Evolutionary conservation across 2,797 vertebrate genomes (phyloP).

Genomic region (Glyptemys insculpta): DNA sequence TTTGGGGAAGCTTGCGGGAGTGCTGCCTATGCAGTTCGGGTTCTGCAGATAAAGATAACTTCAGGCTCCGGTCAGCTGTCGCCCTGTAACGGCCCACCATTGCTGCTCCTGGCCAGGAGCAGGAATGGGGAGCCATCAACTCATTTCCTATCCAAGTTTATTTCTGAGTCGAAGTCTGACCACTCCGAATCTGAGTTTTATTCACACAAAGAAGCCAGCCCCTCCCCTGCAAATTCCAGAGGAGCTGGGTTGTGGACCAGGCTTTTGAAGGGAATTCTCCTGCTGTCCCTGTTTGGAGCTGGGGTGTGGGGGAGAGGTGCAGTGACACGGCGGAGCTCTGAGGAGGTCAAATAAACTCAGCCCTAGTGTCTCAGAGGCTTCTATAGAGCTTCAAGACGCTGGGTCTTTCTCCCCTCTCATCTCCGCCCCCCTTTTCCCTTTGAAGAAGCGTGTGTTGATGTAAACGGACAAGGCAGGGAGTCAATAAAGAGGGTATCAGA

Average conservation of each 20-base stretch:
- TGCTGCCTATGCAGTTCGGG: neutral
- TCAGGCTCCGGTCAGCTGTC: neutral
- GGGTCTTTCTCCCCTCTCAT: neutral
- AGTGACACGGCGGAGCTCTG: neutral
- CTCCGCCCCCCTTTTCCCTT: neutral
- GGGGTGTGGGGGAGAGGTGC: neutral
- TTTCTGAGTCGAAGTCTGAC: neutral
- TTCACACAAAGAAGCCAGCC: accelerated
- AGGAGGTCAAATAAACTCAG: neutral
- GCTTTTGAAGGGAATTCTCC: neutral
- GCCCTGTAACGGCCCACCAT: neutral
- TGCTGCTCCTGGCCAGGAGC: neutral
- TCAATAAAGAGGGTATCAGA: slow-evolving; percentile 45
- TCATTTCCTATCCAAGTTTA: neutral
- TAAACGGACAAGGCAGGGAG: slow-evolving; percentile 73
- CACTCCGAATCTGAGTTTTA: neutral
- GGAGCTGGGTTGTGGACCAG: neutral
- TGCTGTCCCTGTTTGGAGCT: neutral
- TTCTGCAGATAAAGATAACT: accelerated
- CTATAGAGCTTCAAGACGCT: slow-evolving; percentile 38
- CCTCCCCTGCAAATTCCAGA: slow-evolving; percentile 32
- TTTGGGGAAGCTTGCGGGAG: neutral
- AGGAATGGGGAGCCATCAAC: neutral
- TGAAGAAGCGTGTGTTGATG: slow-evolving; percentile 69
- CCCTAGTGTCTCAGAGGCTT: neutral